These are phyloP conservation scores for Lycopodina hypogea DNA, from an alignment of 37 sponge, comb jelly and placozoan species.

Conservation along the genomic window DNA sequence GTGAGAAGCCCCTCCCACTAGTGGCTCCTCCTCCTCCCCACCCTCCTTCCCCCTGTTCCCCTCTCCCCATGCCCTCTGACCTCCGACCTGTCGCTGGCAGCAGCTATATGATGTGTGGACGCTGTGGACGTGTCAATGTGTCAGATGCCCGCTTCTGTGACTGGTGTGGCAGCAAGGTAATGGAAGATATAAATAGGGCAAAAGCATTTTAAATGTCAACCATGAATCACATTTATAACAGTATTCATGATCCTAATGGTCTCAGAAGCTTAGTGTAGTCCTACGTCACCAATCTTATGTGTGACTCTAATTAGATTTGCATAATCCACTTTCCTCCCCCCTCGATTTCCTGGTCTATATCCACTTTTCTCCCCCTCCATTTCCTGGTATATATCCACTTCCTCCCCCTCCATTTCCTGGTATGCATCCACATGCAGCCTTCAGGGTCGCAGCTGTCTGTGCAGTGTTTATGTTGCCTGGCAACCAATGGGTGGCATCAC, in stretches of 20 bases:
- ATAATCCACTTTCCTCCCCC: too few relatives aligned
- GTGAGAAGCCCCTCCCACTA: conserved; percentile 47
- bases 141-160: conserved; percentile 87
- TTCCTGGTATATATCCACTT: too few relatives aligned
- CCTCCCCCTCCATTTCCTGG: too few relatives aligned
- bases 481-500: conserved; percentile 50
- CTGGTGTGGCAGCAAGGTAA: conserved; percentile 80
- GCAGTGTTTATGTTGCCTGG: conserved; percentile 42
- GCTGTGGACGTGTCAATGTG: conserved; percentile 74
- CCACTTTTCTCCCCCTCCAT: too few relatives aligned
- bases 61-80: conserved; percentile 18
- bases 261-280: too few relatives aligned
- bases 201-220: too few relatives aligned
- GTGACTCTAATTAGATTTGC: too few relatives aligned
- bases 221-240: too few relatives aligned
- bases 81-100: conserved; percentile 42
- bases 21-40: not conserved
- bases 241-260: too few relatives aligned
- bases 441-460: conserved; percentile 29
- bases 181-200: not conserved
- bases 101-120: conserved; percentile 70
- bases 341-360: too few relatives aligned
- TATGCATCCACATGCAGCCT: conserved; percentile 29
- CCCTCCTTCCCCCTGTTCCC: conserved; percentile 14
- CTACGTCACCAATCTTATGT: too few relatives aligned